Base-by-base conservation (phyloP, 1,140 invertebrate species). In the Heliconius eleuchia region DNA sequence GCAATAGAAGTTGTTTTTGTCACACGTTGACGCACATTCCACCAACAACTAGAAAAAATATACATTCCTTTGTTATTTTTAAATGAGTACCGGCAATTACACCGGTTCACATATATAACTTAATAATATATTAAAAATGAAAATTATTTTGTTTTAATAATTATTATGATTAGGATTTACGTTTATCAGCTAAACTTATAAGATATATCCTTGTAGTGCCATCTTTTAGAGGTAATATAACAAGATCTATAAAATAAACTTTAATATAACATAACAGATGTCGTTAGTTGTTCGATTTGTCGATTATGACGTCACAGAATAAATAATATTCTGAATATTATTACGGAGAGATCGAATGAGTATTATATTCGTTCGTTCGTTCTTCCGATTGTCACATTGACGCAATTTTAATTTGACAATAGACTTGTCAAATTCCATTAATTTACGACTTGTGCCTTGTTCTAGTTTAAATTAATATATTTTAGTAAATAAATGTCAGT, bases 361-460 rank as follows among this genome's bases (percentile, higher is more conserved):
- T 16, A 46, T 4, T 13, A 46, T 16, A 16, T 73, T 50, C 77
- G 60, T 70, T 78, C 50, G 27, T 78, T 78, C 77, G 19, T 66
- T 57, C 3, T 74, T 66, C 73, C 52, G 55, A 30, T 30, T 76
- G 79, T 80, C 74, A 80, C 30, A 76, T 60, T 80, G 74, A 76
- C 71, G 73, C 60, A 66, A 30, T 66, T 66, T 27, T 30, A 66
- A 66, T 66, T 66, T 66, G 60, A 66, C 60, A 66, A 13, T 16
- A 16, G 9, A 76, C 11, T 55, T 76, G 79, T 80, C 79, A 80
- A 66, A 66, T 80, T 72, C 16, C 76, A 11, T 13, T 50, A 76
- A 80, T 73, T 55, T 76, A n/a, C 27, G 37, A 73, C 79, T 76
- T 71, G 55, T 80, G 74, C 72, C 55, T 78, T 73, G 39, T 76